These are phyloP conservation scores for Rhopilema esculentum DNA, from an alignment of 30 jellyfish, hydroid and myxozoan genomes.

Conservation along the genomic window DNA sequence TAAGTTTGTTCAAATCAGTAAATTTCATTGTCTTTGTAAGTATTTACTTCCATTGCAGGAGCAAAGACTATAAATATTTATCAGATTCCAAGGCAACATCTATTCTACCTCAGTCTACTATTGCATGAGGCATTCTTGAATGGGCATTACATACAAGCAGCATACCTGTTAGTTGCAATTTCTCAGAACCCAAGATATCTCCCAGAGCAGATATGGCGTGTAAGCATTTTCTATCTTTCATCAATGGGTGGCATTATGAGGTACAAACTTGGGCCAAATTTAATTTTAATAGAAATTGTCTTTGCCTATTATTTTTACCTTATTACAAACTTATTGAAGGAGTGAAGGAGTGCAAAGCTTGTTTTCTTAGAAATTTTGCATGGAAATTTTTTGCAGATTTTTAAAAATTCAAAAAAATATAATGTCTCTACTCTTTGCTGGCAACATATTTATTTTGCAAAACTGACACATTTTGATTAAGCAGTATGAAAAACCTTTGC, in stretches of 20 bases:
- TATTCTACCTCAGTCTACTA: constrained; percentile 40
- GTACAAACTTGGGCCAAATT: neutral
- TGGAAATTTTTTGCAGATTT: no score
- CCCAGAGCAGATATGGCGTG: constrained; percentile 68
- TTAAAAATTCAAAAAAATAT: no score
- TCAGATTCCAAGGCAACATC: constrained; percentile 51
- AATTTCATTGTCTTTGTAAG: neutral
- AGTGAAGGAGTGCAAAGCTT: no score
- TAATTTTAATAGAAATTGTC: no score
- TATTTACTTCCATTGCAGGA: constrained; percentile 16
- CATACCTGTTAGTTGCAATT: constrained; percentile 24
- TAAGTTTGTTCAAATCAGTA: no score
- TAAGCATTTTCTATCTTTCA: neutral
- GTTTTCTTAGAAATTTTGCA: no score
- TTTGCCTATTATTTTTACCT: no score
- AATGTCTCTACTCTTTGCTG: no score
- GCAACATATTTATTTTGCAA: no score
- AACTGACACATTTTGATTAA: no score
- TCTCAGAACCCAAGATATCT: constrained; percentile 45
- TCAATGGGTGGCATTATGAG: neutral
- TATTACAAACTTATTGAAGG: no score
- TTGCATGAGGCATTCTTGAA: constrained; percentile 49
- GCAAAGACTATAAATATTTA: constrained; percentile 34
- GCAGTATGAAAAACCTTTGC: no score
- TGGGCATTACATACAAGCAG: constrained; percentile 53